Evolutionary conservation across 2,888 invertebrate genomes (phyloP).

Genomic region (Panorpa germanica): DNA sequence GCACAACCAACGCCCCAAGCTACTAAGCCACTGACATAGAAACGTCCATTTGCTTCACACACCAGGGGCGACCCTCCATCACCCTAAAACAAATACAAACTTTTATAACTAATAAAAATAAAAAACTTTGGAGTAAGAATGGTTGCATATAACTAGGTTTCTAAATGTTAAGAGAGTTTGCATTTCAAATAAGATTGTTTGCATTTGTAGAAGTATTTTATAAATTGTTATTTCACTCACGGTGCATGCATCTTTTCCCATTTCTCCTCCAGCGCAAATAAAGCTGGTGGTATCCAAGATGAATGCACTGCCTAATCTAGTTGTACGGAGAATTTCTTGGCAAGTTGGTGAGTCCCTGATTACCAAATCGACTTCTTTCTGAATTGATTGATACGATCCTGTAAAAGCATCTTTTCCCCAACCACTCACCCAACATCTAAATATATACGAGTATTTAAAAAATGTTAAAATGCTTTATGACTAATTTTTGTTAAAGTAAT

Average conservation of each 20-base stretch:
- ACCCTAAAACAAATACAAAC: constrained; percentile 24
- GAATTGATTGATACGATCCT: constrained; percentile 40
- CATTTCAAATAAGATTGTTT: too few relatives aligned
- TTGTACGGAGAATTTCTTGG: constrained; percentile 37
- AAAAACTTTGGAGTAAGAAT: background rate
- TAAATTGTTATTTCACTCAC: too few relatives aligned
- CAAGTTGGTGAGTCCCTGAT: constrained; percentile 45
- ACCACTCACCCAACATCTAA: too few relatives aligned
- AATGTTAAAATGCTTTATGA: too few relatives aligned
- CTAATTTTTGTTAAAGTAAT: too few relatives aligned
- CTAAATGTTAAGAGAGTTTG: too few relatives aligned
- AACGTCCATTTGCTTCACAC: constrained; percentile 17
- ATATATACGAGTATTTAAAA: too few relatives aligned
- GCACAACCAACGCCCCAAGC: constrained; percentile 62
- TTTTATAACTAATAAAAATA: too few relatives aligned
- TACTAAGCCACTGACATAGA: constrained; percentile 16
- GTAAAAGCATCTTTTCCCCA: constrained; percentile 73
- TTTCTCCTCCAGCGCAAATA: constrained; percentile 61
- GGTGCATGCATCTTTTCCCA: constrained; percentile 59
- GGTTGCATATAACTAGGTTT: background rate
- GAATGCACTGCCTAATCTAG: constrained; percentile 43
- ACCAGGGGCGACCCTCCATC: constrained; percentile 30
- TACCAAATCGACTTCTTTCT: constrained; percentile 59
- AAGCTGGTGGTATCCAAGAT: constrained; percentile 45
- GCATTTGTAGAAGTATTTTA: too few relatives aligned